Base-by-base conservation (phyloP, 2,888 invertebrate species). In the Aphidoletes aphidimyza region DNA sequence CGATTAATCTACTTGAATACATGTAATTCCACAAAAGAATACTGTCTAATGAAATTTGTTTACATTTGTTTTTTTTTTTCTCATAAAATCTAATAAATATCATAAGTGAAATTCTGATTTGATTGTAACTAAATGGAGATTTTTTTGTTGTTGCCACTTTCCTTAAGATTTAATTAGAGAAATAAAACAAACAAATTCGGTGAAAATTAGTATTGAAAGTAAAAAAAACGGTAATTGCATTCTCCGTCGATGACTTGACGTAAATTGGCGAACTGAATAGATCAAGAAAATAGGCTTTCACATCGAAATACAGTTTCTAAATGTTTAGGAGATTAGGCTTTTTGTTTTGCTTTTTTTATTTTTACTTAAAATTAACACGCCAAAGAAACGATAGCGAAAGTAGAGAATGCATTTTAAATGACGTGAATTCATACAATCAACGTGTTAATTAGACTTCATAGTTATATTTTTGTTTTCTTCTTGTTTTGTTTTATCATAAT, bases 301-400 rank as follows among this genome's bases (percentile, higher is more conserved):
- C 47, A 47, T 47, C n/a, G 22, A 54, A 54, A n/a, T 54, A 26
- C n/a, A 54, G 22, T 54, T 26, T 22, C 22, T 5, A 22, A 54
- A 22, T 54, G 8, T 42, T 9, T 9, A 2, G 54, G 11, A 3
- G 22, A 54, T 19, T 54, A 19, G 17, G 47, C 9, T 47, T 47
- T 47, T 47, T n/a, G n/a, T n/a, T n/a, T n/a, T n/a, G 3, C 19
- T 47, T 22, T 54, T 54, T 54, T 54, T 22, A 47, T 2, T 47
- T 5, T 54, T 54, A 22, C 22, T 22, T 1, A 3, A 39, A 8
- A 39, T 54, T 22, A 54, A 22, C 54, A 54, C 54, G 54, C 54
- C 6, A 54, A 54, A 6, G 14, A 30, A 69, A 69, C 30, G 69
- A 69, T 69, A 69, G 30, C 69, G 69, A 69, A 69, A 69, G 69